phyloP scores from a whole-genome alignment of 2,797 vertebrate genomes.

The Peromyscus nudipes region DNA sequence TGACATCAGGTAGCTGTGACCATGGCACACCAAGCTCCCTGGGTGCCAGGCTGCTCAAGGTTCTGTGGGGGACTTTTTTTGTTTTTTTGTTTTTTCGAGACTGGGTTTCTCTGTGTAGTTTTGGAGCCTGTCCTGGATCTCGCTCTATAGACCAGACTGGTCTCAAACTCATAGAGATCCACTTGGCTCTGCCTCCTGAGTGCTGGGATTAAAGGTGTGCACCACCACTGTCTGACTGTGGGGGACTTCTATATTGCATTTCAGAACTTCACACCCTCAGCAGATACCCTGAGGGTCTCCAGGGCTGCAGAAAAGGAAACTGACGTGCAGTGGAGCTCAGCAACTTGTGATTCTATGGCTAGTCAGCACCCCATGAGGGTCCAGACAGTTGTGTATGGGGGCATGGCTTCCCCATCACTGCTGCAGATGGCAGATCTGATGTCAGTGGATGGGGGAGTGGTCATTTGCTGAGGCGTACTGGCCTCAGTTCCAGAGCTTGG shows the following conservation, averaged over 20 bases:
- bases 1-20: background rate
- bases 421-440: background rate
- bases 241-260: background rate
- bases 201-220: too few relatives aligned
- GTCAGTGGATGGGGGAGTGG: background rate
- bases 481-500: background rate
- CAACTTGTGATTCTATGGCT: background rate
- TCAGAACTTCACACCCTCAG: background rate
- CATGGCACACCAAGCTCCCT: background rate
- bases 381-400: background rate
- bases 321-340: background rate
- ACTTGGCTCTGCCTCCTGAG: too few relatives aligned
- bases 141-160: too few relatives aligned
- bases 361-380: background rate
- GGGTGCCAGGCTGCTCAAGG: background rate
- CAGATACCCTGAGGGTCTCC: background rate
- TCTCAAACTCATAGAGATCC: too few relatives aligned
- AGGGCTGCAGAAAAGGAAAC: background rate
- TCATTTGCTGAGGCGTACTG: background rate
- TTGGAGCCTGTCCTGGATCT: too few relatives aligned
- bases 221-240: background rate
- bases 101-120: too few relatives aligned
- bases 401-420: background rate
- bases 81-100: too few relatives aligned
- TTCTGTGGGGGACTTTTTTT: background rate